Evolutionary conservation across 2,888 invertebrate species (phyloP).

Genomic region (Xestia sexstrigata): DNA sequence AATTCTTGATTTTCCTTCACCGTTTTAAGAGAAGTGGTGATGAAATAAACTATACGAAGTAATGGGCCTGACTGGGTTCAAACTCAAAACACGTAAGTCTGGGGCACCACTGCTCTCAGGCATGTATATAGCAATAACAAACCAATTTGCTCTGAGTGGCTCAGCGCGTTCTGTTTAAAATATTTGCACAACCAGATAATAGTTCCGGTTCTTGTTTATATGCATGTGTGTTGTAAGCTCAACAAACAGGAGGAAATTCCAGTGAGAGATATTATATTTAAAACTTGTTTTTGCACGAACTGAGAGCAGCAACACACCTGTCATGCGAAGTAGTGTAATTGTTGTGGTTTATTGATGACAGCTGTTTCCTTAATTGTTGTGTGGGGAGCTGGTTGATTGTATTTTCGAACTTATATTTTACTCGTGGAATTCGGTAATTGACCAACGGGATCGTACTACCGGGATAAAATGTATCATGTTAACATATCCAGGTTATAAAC

Average conservation of each 20-base stretch:
- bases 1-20: neutral
- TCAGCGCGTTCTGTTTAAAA: conserved; percentile 7
- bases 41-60: neutral
- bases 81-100: neutral
- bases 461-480: neutral
- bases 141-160: conserved; percentile 4
- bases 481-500: neutral
- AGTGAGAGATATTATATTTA: conserved; percentile 27
- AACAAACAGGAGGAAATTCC: conserved; percentile 45
- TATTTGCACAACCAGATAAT: conserved; percentile 38
- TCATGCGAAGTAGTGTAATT: conserved; percentile 19
- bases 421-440: neutral
- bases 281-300: conserved; percentile 32
- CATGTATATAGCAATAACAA: neutral
- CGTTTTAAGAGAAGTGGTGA: neutral
- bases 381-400: too few relatives aligned
- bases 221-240: conserved; percentile 8
- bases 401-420: neutral
- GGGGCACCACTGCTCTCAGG: neutral
- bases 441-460: neutral
- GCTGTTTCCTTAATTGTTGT: conserved; percentile 3
- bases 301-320: conserved; percentile 37
- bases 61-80: neutral
- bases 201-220: conserved; percentile 35
- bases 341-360: conserved; percentile 16